Conservation (phyloP, 2,797 vertebrate genomes). For the Poeciliopsis paucimaculata region DNA sequence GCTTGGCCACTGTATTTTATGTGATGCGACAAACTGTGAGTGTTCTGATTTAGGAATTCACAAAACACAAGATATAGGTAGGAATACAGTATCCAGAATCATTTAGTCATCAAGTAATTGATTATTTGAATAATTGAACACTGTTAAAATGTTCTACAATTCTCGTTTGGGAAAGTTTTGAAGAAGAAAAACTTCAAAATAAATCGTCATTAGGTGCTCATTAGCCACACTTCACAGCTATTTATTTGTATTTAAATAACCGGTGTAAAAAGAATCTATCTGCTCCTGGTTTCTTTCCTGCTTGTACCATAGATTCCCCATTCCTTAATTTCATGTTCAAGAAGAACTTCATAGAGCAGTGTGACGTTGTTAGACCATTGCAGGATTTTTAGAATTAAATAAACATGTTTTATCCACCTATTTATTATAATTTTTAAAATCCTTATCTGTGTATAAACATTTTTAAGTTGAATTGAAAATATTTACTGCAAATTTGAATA, state of each 20-base stretch:
- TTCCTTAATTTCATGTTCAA: too few species aligned
- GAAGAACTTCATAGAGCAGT: background rate
- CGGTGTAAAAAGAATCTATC: background rate
- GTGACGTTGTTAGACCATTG: background rate
- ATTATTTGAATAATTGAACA: too few species aligned
- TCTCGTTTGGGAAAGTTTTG: background rate
- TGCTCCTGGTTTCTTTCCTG: background rate
- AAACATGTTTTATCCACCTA: background rate
- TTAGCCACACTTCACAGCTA: background rate
- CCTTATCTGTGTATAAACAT: background rate
- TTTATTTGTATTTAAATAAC: background rate
- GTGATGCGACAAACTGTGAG: constrained; percentile 12
- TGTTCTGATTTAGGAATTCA: constrained; percentile 1
- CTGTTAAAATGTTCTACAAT: background rate
- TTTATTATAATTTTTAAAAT: background rate
- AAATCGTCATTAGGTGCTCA: background rate
- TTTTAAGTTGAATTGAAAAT: background rate
- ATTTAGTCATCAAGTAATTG: constrained; percentile 1
- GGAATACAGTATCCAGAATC: background rate
- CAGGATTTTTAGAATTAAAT: background rate
- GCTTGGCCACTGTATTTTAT: constrained; percentile 8
- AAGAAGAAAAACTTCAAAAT: background rate
- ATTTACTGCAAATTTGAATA: background rate
- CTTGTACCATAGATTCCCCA: background rate
- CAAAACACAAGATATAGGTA: background rate